These are phyloP conservation scores for Hemibagrus wyckioides DNA, from an alignment of 2,113 vertebrate species.

Conservation along the genomic window DNA sequence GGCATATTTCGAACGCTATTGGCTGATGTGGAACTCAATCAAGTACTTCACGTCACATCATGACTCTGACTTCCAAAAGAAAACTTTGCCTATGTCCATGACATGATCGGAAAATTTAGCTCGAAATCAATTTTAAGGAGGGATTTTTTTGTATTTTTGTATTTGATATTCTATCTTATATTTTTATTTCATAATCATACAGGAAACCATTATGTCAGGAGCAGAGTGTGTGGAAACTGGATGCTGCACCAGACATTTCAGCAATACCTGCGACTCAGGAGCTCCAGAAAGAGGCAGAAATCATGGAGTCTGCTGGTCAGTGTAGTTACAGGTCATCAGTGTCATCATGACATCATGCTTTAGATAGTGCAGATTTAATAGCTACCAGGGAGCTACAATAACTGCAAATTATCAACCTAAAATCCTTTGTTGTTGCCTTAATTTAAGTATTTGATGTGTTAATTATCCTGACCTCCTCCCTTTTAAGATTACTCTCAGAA, in stretches of 20 bases:
- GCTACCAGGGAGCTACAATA: background rate
- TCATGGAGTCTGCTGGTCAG: constrained; percentile 71
- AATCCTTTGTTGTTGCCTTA: background rate
- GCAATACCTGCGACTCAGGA: constrained; percentile 82
- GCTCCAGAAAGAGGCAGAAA: constrained; percentile 80
- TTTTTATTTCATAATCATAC: constrained; percentile 14
- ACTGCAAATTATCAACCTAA: background rate
- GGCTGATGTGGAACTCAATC: background rate
- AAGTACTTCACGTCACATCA: background rate
- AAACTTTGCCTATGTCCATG: background rate
- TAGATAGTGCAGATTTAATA: background rate
- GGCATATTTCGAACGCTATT: background rate
- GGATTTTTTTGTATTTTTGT: too few relatives aligned
- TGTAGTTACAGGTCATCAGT: constrained; percentile 15
- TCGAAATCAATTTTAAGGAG: too few relatives aligned
- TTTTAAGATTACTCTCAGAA: constrained; percentile 69
- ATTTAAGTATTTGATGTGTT: background rate
- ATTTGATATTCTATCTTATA: constrained; percentile 2
- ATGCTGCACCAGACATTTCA: constrained; percentile 75
- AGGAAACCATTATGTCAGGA: constrained; percentile 75
- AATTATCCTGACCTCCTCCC: background rate
- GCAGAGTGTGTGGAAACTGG: constrained; percentile 72
- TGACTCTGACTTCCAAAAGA: background rate
- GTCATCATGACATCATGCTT: too few relatives aligned
- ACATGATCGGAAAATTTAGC: background rate